Evolutionary conservation across 2,888 invertebrate species (phyloP).

Genomic region (Atherix ibis): DNA sequence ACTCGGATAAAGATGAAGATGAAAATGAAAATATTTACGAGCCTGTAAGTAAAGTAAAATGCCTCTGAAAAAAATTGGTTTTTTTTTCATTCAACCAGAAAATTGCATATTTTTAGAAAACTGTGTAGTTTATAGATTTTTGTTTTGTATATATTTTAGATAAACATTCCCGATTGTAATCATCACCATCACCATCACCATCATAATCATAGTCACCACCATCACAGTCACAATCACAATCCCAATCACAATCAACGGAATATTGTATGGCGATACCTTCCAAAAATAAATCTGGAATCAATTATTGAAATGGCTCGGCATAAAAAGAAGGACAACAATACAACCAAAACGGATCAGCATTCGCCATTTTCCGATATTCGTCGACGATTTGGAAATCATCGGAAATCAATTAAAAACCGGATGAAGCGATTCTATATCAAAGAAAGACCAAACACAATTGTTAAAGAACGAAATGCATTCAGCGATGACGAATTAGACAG

Average conservation of each 20-base stretch:
- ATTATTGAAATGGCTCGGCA: slow-evolving; percentile 17
- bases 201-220: too few relatives aligned
- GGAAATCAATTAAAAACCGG: slow-evolving; percentile 20
- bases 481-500: slow-evolving; percentile 12
- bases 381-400: slow-evolving; percentile 18
- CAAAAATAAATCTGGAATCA: slow-evolving; percentile 18
- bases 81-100: too few relatives aligned
- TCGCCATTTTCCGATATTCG: slow-evolving; percentile 19
- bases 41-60: slow-evolving; percentile 18
- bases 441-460: slow-evolving; percentile 1
- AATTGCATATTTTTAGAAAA: background rate
- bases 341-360: slow-evolving; percentile 3
- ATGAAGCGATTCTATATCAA: slow-evolving; percentile 18
- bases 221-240: too few relatives aligned
- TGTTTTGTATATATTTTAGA: slow-evolving; percentile 13
- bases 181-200: too few relatives aligned
- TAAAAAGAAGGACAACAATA: slow-evolving; percentile 9
- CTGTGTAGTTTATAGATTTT: background rate
- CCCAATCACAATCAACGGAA: slow-evolving; percentile 10
- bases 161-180: slow-evolving; percentile 16
- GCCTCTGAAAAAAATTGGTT: background rate
- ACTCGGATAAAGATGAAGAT: slow-evolving; percentile 11
- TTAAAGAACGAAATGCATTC: slow-evolving; percentile 10
- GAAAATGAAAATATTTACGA: slow-evolving; percentile 23
- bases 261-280: slow-evolving; percentile 19